Conservation (phyloP, 2,113 vertebrate genomes). For the Charadrius vociferus region DNA sequence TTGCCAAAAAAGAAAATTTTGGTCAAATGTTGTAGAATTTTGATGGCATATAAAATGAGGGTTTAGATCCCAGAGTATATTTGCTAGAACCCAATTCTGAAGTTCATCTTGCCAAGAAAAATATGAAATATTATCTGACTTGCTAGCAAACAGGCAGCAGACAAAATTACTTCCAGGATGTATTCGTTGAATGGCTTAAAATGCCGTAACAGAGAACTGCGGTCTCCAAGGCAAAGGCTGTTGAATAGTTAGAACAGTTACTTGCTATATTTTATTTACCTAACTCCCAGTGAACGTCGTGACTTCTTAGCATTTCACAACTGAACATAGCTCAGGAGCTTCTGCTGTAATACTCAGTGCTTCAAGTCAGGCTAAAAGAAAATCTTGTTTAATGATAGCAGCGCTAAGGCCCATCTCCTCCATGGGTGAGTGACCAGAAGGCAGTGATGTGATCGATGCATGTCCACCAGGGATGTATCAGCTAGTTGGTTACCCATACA, state of each 20-base stretch:
- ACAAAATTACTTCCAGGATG: background rate
- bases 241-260: background rate
- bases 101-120: constrained; percentile 24
- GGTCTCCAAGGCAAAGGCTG: background rate
- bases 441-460: rapidly evolving
- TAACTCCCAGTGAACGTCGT: background rate
- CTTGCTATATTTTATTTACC: background rate
- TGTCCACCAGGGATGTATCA: rapidly evolving
- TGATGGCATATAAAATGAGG: background rate
- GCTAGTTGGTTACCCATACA: rapidly evolving
- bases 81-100: background rate
- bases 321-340: background rate
- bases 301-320: background rate
- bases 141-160: background rate
- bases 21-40: constrained; percentile 17
- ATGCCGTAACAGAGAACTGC: rapidly evolving
- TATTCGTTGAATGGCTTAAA: background rate
- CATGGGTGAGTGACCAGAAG: rapidly evolving
- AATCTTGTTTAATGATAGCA: background rate
- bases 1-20: constrained; percentile 1
- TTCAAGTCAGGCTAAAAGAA: background rate
- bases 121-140: background rate
- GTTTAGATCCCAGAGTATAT: background rate
- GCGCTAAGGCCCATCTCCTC: background rate
- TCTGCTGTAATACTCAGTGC: background rate